Percentiles rank a stretch among this genome's conserved stretches.
Evolutionary conservation across 2,113 vertebrate genomes (phyloP).

Genomic region (Balaeniceps rex): DNA sequence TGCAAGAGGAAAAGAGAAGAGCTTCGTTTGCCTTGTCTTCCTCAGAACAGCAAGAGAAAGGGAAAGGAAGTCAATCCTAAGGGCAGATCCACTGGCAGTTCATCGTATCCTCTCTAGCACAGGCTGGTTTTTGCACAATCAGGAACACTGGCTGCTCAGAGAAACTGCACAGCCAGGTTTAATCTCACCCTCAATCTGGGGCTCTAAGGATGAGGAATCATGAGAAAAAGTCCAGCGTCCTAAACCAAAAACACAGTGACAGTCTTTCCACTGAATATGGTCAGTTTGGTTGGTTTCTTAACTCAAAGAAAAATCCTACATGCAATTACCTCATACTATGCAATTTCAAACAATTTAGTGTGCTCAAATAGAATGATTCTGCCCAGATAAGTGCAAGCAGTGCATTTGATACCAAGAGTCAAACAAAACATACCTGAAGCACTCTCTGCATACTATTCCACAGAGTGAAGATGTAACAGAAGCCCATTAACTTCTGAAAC

Average conservation of each 20-base stretch:
- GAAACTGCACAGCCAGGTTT: not conserved
- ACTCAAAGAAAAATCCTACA: not conserved
- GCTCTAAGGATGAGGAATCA: not conserved
- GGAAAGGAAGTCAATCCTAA: not conserved
- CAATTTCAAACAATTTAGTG: not conserved
- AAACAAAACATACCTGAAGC: not conserved
- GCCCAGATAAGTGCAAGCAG: not conserved
- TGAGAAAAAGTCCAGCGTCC: not conserved
- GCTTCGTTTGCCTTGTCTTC: not conserved
- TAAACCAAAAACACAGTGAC: not conserved
- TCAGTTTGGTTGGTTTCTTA: not conserved
- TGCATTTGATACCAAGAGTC: not conserved
- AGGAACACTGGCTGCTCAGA: not conserved
- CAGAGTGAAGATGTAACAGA: not conserved
- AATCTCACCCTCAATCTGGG: not conserved
- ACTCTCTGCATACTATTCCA: not conserved
- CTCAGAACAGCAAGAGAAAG: not conserved
- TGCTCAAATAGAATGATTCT: not conserved
- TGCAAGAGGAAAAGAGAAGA: constrained; percentile 39
- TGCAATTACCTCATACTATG: not conserved
- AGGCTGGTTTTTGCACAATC: not conserved
- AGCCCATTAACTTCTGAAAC: not conserved
- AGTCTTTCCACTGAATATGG: not conserved
- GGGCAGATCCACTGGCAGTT: not conserved
- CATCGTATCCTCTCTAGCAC: not conserved